Evolutionary conservation across 2,113 vertebrate genomes (phyloP), one percentile per base, ranked within the genome.

Genomic region (Sciurus niger): DNA sequence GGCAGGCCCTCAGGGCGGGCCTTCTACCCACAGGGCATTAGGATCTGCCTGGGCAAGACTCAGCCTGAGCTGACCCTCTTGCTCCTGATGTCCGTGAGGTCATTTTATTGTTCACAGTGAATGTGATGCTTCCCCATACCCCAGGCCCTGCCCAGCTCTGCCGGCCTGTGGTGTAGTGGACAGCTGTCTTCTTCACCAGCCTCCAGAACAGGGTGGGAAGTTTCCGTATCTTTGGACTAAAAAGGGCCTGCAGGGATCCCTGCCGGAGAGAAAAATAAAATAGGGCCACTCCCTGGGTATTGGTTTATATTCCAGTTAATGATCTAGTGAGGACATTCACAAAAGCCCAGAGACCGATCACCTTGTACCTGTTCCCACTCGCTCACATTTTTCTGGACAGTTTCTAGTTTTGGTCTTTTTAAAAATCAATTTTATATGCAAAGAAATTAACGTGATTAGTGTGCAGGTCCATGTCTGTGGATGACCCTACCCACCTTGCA

Each of bases 151-250:
- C 32, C 67, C 9, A 22, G 67, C 67, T 53, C 20, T 43, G n/a
- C 28, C 25, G 6, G 13, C 77, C 37, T 34, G 0, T 22, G 28
- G 20, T 0, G 14, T 9, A 3, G 28, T 14, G 55, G 46, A 30
- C 30, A 25, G 4, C 4, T 24, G n/a, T 63, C 37, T 55, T 24
- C 58, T 55, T 30, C 11, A 8, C 3, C 5, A 0, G 8, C 55
- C n/a, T 73, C 46, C 17, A 67, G 68, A 22, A 43, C 58, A n/a
- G 58, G 25, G 72, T 1, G 14, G 68, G 78, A 30, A 28, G 43
- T 40, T 5, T 30, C 55, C 51, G 18, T n/a, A 25, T 55, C 34
- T 73, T 34, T 80, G 40, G 67, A 22, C 28, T 43, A 51, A 20
- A 43, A 25, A 65, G 37, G 37, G n/a, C 60, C 3, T 13, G 9